Percentiles rank a stretch among this genome's conserved stretches.
phyloP scores from a whole-genome alignment of 2,113 vertebrate genomes.

The Typhlomys cinereus region DNA sequence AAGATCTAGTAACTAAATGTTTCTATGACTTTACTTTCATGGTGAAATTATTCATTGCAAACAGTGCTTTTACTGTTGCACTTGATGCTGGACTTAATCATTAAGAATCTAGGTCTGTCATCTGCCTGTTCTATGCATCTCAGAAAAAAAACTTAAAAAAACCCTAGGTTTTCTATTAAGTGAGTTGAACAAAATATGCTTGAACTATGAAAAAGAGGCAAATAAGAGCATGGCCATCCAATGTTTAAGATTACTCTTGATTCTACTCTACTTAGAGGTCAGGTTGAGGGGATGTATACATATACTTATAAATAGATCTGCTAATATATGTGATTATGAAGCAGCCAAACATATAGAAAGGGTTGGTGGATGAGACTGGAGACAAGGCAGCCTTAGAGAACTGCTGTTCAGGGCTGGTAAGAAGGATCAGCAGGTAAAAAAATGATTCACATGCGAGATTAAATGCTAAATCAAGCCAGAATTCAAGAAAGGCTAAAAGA shows the following conservation, averaged over 20 bases:
- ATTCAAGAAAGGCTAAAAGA: too few relatives aligned
- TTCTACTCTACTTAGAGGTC: not conserved
- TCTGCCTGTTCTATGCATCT: not conserved
- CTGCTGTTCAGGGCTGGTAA: too few relatives aligned
- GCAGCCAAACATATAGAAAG: not conserved
- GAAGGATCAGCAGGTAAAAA: too few relatives aligned
- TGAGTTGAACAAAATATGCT: too few relatives aligned
- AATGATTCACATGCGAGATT: too few relatives aligned
- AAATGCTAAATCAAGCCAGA: too few relatives aligned
- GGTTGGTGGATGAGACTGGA: not conserved
- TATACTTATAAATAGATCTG: not conserved
- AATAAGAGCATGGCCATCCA: not conserved
- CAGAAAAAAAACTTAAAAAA: not conserved
- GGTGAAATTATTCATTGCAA: not conserved
- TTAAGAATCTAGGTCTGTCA: not conserved
- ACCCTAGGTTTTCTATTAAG: not conserved
- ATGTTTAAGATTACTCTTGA: not conserved
- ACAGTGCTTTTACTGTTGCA: not conserved
- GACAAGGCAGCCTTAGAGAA: not conserved
- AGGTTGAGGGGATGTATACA: not conserved
- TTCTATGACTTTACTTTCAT: not conserved
- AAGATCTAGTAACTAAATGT: not conserved
- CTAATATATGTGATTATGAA: not conserved
- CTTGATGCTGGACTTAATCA: not conserved
- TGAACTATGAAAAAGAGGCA: not conserved